Percentiles rank a stretch among this genome's conserved stretches.
Evolutionary conservation across 2,113 vertebrate species (phyloP).

Genomic region (Myotis brandtii): DNA sequence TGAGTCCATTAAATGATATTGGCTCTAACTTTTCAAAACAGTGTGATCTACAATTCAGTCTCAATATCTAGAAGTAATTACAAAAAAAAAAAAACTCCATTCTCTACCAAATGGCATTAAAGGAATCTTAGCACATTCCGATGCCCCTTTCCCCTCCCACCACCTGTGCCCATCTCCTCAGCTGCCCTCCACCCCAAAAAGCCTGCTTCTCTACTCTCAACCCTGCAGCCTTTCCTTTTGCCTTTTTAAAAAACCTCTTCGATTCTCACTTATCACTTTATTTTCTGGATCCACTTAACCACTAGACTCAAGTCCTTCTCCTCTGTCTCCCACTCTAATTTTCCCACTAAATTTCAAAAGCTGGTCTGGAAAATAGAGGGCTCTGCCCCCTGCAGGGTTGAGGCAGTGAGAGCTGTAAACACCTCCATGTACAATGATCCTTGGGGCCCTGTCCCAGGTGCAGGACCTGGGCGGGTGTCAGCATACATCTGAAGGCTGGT

Average conservation of each 20-base stretch:
- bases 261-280: background rate
- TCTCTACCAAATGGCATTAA: background rate
- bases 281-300: background rate
- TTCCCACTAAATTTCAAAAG: background rate
- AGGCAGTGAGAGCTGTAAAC: background rate
- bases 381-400: background rate
- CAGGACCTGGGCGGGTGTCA: background rate
- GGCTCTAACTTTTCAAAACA: background rate
- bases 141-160: background rate
- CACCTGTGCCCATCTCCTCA: background rate
- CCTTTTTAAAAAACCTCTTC: background rate
- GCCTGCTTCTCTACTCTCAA: background rate
- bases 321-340: background rate
- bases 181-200: background rate
- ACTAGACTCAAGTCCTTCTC: background rate
- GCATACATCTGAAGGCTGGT: background rate
- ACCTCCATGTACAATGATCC: fast-evolving
- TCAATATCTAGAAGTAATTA: background rate
- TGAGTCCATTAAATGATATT: background rate
- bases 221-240: background rate
- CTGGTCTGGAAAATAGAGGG: background rate
- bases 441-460: background rate
- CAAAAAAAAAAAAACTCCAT: background rate
- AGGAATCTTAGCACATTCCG: no score
- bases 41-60: background rate